These are phyloP conservation scores for Pyrocephalus nanus DNA, from an alignment of 2,797 vertebrate species.

Conservation along the genomic window DNA sequence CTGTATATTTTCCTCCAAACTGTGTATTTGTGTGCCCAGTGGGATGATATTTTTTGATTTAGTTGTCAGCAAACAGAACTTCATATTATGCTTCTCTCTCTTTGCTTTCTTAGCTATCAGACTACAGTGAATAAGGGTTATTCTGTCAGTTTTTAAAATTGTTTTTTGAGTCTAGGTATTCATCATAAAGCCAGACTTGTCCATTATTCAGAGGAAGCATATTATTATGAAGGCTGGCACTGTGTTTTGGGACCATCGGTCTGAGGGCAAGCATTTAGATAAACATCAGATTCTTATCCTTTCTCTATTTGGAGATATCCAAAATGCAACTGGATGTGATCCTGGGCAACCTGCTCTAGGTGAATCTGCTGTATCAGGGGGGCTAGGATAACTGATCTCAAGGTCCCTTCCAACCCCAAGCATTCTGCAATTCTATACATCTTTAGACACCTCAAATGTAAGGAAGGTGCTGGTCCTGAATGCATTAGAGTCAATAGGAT, in stretches of 20 bases:
- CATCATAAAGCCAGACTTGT: slow-evolving; percentile 16
- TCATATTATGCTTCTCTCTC: background rate
- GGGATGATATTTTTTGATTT: slow-evolving; percentile 41
- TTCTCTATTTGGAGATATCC: background rate
- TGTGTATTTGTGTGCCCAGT: background rate
- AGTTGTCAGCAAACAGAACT: slow-evolving; percentile 25
- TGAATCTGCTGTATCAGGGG: background rate
- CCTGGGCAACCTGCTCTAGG: background rate
- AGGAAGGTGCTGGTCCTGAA: background rate
- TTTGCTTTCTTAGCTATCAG: background rate
- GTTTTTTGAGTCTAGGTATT: slow-evolving; percentile 6
- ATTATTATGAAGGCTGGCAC: background rate
- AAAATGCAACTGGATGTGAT: background rate
- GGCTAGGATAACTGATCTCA: accelerated
- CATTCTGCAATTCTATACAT: background rate
- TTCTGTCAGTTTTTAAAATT: background rate
- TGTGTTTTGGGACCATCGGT: background rate
- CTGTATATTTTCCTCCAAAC: slow-evolving; percentile 17
- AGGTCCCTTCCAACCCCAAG: background rate
- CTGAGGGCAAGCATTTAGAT: background rate
- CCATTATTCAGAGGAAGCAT: slow-evolving; percentile 3
- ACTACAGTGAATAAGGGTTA: background rate
- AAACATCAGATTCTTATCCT: background rate
- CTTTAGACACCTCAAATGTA: background rate
- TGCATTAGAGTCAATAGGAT: background rate